Conservation (phyloP, 2,888 invertebrate species). For the Diabrotica balteata region DNA sequence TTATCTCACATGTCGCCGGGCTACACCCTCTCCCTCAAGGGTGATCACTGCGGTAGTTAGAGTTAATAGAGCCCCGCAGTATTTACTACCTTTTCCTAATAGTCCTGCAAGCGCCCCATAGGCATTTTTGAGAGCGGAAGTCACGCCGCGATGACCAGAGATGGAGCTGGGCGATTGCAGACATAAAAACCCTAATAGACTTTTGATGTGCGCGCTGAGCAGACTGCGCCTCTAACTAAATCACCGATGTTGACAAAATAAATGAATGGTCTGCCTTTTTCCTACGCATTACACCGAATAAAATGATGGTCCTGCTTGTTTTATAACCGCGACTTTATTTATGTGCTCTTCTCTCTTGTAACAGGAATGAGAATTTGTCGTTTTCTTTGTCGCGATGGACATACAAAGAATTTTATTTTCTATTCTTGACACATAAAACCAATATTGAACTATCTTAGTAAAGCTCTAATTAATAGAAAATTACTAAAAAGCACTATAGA, state of each 20-base stretch:
- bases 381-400: constrained; percentile 9
- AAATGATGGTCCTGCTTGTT: constrained; percentile 47
- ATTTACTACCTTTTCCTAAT: constrained; percentile 51
- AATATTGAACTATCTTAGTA: no score
- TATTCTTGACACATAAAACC: neutral
- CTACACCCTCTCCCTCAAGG: constrained; percentile 43
- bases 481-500: no score
- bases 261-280: constrained; percentile 46
- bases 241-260: constrained; percentile 51
- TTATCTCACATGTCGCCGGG: constrained; percentile 39
- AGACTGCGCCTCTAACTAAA: constrained; percentile 44
- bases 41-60: constrained; percentile 48
- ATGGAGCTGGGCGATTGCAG: constrained; percentile 38
- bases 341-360: constrained; percentile 28
- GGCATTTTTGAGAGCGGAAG: constrained; percentile 28
- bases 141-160: constrained; percentile 27
- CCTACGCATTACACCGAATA: constrained; percentile 41
- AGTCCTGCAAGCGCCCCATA: constrained; percentile 39
- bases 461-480: no score
- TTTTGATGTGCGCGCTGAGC: constrained; percentile 48
- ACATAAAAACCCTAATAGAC: constrained; percentile 51
- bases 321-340: constrained; percentile 46
- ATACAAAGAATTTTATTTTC: neutral
- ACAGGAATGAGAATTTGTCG: constrained; percentile 11
- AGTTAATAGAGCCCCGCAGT: constrained; percentile 50